phyloP scores from a whole-genome alignment of 2,797 vertebrate genomes.

The Rhinogobio ventralis region DNA sequence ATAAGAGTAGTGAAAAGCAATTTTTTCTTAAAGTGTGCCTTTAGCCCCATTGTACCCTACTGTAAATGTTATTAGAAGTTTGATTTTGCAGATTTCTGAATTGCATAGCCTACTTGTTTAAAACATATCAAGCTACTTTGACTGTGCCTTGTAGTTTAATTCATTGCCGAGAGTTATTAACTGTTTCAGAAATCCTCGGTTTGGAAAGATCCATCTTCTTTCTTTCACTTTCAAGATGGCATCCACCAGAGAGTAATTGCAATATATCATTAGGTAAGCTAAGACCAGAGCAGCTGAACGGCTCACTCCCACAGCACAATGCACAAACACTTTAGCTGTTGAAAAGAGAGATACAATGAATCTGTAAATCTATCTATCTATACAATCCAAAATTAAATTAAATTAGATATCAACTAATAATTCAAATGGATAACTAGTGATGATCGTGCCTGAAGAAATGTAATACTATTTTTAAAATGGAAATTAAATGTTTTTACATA shows the following conservation, averaged over 20 bases:
- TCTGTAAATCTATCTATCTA: not conserved
- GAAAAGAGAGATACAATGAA: slow-evolving; percentile 19
- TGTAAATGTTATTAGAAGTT: not conserved
- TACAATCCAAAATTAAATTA: too few species aligned
- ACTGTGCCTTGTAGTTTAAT: slow-evolving; percentile 63
- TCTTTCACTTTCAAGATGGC: slow-evolving; percentile 74
- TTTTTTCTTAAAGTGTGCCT: too few species aligned
- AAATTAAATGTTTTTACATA: slow-evolving; percentile 59
- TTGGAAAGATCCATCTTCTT: slow-evolving; percentile 90
- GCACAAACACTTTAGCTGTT: slow-evolving; percentile 79
- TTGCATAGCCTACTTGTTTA: not conserved
- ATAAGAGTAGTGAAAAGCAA: too few species aligned
- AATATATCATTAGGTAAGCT: slow-evolving; percentile 81
- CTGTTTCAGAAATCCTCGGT: slow-evolving; percentile 88
- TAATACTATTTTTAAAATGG: not conserved
- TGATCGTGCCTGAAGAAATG: not conserved
- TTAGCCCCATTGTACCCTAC: too few species aligned
- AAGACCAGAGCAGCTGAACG: slow-evolving; percentile 80
- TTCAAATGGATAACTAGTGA: not conserved
- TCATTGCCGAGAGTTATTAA: slow-evolving; percentile 81
- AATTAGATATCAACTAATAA: not conserved
- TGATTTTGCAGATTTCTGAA: not conserved
- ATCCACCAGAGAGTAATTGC: slow-evolving; percentile 71
- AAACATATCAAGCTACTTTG: not conserved
- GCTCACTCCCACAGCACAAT: slow-evolving; percentile 82